These are phyloP conservation scores for Tyto alba DNA, from an alignment of 2,113 vertebrate genomes.

Conservation along the genomic window DNA sequence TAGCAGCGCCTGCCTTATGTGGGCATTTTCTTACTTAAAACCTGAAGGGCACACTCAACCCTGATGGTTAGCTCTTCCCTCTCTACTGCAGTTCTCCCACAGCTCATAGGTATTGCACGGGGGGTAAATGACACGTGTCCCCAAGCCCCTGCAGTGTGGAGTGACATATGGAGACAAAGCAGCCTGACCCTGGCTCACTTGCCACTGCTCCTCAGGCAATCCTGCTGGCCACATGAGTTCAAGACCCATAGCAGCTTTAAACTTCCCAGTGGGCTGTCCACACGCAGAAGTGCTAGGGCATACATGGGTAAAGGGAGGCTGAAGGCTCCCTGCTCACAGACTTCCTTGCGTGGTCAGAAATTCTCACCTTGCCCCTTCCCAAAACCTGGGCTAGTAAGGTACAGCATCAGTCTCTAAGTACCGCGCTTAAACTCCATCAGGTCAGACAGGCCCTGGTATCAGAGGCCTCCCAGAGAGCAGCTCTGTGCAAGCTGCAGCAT, in stretches of 20 bases:
- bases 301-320: neutral
- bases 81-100: neutral
- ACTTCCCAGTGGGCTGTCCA: neutral
- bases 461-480: neutral
- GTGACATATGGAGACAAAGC: neutral
- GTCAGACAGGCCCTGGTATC: neutral
- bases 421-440: neutral
- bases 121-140: neutral
- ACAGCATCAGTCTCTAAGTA: neutral
- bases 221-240: neutral
- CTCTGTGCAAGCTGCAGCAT: neutral
- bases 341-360: neutral
- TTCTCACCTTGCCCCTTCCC: neutral
- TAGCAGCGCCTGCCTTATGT: neutral
- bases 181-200: neutral
- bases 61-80: neutral
- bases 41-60: neutral
- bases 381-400: neutral
- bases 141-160: neutral
- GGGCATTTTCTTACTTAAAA: neutral
- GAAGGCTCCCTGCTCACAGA: neutral
- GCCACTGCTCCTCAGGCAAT: neutral
- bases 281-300: accelerated
- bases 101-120: neutral
- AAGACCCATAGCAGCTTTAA: neutral